These are phyloP conservation scores for Thera obeliscata DNA, from an alignment of 2,888 invertebrate genomes.

Conservation along the genomic window DNA sequence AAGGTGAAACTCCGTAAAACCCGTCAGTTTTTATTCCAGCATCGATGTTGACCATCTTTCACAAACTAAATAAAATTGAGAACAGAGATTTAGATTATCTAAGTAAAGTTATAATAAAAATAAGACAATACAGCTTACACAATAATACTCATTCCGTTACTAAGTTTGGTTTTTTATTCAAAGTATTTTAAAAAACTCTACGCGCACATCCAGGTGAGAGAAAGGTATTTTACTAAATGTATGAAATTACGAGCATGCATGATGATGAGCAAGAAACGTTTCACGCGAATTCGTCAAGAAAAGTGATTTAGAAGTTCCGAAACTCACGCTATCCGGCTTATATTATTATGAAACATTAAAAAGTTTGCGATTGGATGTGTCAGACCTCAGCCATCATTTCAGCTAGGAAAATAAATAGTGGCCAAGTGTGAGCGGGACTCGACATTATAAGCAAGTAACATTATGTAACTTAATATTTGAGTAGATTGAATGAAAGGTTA, in stretches of 20 bases:
- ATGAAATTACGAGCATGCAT: constrained; percentile 42
- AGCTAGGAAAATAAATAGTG: constrained; percentile 21
- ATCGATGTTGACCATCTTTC: no score
- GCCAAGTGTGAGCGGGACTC: no score
- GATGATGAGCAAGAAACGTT: constrained; percentile 42
- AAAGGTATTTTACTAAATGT: constrained; percentile 18
- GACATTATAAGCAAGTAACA: no score
- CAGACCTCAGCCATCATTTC: constrained; percentile 34
- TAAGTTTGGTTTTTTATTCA: background rate
- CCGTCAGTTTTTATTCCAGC: no score
- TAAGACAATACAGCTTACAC: no score
- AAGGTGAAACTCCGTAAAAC: background rate
- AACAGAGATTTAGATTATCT: no score
- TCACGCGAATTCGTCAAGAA: constrained; percentile 44
- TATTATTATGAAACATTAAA: constrained; percentile 39
- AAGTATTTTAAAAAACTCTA: background rate
- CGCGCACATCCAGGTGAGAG: background rate
- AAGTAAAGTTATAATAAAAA: no score
- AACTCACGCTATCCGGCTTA: constrained; percentile 40
- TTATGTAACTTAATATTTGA: no score
- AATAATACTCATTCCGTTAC: no score
- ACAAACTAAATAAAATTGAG: no score
- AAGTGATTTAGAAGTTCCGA: constrained; percentile 43
- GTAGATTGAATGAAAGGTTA: no score
- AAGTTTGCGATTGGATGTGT: constrained; percentile 41